phyloP scores from a whole-genome alignment of 2,888 invertebrate species.

The Chesias legatella region DNA sequence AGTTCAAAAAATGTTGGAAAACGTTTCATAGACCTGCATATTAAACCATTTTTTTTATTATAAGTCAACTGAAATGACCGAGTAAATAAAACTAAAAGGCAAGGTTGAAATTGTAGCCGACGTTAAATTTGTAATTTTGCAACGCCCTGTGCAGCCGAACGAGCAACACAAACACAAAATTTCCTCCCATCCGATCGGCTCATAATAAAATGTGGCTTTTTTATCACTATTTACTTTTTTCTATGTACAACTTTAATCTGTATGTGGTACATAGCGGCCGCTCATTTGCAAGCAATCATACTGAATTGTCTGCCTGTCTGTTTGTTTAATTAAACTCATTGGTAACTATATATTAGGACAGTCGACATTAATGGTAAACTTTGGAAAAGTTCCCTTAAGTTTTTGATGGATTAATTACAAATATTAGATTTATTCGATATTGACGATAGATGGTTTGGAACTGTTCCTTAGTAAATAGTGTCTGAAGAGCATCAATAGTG shows the following conservation, averaged over 20 bases:
- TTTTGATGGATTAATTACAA: too few species aligned
- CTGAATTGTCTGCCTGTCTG: conserved; percentile 29
- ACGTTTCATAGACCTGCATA: too few species aligned
- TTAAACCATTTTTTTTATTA: too few species aligned
- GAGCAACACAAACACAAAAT: conserved; percentile 55
- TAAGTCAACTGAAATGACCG: too few species aligned
- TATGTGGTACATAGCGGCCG: conserved; percentile 41
- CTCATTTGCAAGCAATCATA: conserved; percentile 34
- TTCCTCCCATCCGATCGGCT: conserved; percentile 63
- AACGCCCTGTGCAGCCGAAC: conserved; percentile 50
- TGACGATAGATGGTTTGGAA: too few species aligned
- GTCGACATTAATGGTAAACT: too few species aligned
- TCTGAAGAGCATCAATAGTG: too few species aligned
- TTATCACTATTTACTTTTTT: conserved; percentile 79
- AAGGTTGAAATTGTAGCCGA: not conserved
- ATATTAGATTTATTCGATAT: too few species aligned
- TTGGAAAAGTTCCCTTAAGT: too few species aligned
- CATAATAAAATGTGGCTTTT: conserved; percentile 79
- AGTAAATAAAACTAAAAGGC: not conserved
- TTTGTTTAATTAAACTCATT: conserved; percentile 30
- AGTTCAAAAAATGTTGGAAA: too few species aligned
- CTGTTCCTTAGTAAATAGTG: too few species aligned
- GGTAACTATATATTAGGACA: conserved; percentile 2
- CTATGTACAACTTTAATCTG: conserved; percentile 64
- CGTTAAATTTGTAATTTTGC: conserved; percentile 2